phyloP scores from a whole-genome alignment of 2,113 vertebrate genomes.

The Microtus montanus region DNA sequence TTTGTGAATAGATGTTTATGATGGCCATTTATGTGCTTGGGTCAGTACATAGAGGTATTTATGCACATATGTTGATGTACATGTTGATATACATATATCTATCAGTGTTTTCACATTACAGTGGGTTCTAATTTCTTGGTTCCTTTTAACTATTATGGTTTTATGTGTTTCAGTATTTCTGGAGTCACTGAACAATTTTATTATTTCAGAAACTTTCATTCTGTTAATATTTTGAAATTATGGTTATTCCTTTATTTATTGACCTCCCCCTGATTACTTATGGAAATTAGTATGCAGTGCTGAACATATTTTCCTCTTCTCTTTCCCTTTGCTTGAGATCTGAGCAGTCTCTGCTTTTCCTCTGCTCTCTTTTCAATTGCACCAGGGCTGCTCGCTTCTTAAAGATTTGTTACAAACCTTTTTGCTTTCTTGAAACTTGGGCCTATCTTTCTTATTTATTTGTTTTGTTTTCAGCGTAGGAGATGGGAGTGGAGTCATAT shows the following conservation, averaged over 20 bases:
- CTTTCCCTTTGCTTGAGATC: not conserved
- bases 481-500: not conserved
- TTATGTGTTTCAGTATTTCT: not conserved
- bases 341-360: not conserved
- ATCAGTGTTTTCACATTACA: not conserved
- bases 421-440: slow-evolving; percentile 9
- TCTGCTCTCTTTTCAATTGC: not conserved
- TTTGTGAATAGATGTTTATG: no score
- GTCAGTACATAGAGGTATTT: not conserved
- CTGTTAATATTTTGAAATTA: not conserved
- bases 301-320: not conserved
- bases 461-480: not conserved
- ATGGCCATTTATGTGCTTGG: not conserved
- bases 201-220: not conserved
- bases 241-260: not conserved
- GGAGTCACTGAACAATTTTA: not conserved
- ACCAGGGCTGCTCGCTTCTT: not conserved
- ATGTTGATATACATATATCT: not conserved
- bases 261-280: not conserved
- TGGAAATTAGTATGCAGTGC: not conserved
- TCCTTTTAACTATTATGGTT: not conserved
- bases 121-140: not conserved
- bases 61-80: no score
- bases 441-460: slow-evolving; percentile 22
- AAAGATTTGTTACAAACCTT: not conserved